phyloP scores from a whole-genome alignment of 2,797 vertebrate species.

The Sorex maritimensis region DNA sequence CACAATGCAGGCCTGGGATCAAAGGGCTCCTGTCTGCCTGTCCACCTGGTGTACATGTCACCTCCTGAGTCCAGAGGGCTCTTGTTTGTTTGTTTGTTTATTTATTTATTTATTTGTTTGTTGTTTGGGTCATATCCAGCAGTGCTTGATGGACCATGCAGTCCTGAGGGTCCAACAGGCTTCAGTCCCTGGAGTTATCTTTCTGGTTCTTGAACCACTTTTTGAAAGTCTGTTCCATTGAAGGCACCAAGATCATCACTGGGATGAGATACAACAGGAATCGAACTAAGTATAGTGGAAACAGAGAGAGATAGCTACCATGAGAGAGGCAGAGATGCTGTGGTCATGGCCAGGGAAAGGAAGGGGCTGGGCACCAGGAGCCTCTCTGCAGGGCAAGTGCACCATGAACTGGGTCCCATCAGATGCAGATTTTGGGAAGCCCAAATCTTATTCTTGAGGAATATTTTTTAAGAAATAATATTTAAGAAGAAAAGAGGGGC shows the following conservation, averaged over 20 bases:
- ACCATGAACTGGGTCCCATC: too few relatives aligned
- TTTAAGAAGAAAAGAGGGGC: slow-evolving; percentile 51
- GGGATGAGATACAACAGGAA: slow-evolving; percentile 44
- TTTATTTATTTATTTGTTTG: too few relatives aligned
- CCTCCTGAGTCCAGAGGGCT: not conserved
- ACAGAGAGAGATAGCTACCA: too few relatives aligned
- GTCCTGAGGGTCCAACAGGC: too few relatives aligned
- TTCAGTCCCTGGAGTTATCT: too few relatives aligned
- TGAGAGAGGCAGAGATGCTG: not conserved
- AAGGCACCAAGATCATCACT: not conserved
- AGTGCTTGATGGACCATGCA: too few relatives aligned
- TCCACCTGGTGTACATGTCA: not conserved
- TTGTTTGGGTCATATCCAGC: too few relatives aligned
- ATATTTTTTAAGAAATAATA: not conserved
- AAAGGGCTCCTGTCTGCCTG: not conserved
- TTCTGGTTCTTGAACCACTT: not conserved
- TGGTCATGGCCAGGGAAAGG: too few relatives aligned
- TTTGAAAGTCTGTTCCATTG: not conserved
- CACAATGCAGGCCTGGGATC: not conserved
- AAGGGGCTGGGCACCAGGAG: too few relatives aligned
- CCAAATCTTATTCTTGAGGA: not conserved
- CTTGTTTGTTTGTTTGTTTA: not conserved
- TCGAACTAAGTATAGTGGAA: not conserved
- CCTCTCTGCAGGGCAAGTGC: too few relatives aligned
- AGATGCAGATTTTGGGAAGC: not conserved